A percentile compares a stretch with the other conserved stretches of the same genome.
Conservation (phyloP, 23 tunicate genomes). For the Halocynthia roretzi region DNA sequence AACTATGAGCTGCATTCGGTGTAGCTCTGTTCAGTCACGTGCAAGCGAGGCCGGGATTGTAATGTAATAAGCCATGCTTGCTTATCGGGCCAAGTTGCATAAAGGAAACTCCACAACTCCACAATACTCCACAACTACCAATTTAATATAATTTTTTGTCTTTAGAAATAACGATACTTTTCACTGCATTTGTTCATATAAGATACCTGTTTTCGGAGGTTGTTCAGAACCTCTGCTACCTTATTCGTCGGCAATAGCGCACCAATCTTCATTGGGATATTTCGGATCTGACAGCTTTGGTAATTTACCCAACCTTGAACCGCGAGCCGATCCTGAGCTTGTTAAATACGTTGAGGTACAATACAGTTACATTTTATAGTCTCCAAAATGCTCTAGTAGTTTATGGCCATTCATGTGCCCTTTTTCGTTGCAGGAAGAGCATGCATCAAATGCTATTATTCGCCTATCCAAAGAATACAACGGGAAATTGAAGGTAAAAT, state of each 20-base stretch:
- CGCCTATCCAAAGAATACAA: conserved; percentile 24
- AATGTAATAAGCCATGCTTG: too few species aligned
- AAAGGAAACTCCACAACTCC: too few species aligned
- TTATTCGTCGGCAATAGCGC: not conserved
- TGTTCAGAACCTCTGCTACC: conserved; percentile 13
- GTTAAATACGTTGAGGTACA: conserved; percentile 12
- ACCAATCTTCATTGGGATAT: not conserved
- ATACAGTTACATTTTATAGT: not conserved
- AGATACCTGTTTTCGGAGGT: conserved; percentile 13
- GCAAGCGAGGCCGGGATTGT: too few species aligned
- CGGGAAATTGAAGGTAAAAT: conserved; percentile 4
- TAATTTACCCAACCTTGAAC: conserved; percentile 10
- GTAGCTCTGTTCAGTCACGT: too few species aligned
- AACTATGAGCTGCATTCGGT: too few species aligned
- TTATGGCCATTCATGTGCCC: not conserved
- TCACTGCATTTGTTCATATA: too few species aligned
- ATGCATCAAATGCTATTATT: conserved; percentile 17
- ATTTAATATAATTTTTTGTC: too few species aligned
- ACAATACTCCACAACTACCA: too few species aligned
- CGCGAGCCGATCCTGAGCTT: not conserved
- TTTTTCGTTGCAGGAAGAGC: conserved; percentile 11
- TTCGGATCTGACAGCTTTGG: conserved; percentile 18
- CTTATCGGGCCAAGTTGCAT: too few species aligned
- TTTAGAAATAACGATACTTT: too few species aligned
- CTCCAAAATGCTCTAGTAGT: not conserved